Conservation (phyloP, 2,888 invertebrate species). For the Drosophila ustulata region DNA sequence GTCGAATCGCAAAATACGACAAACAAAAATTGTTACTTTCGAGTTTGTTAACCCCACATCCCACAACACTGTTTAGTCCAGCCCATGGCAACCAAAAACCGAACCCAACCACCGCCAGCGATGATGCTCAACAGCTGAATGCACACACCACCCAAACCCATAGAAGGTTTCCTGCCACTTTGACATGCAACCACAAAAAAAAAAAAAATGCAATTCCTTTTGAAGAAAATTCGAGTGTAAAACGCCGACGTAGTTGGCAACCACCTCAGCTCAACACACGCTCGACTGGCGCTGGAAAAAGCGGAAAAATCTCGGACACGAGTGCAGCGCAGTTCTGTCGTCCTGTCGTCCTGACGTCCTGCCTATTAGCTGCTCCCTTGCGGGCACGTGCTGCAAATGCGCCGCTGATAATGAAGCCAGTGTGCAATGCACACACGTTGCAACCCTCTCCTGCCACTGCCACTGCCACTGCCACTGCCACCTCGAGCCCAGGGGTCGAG, state of each 20-base stretch:
- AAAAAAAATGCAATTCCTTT: slow-evolving; percentile 59
- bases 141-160: slow-evolving; percentile 36
- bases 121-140: slow-evolving; percentile 61
- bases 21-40: slow-evolving; percentile 43
- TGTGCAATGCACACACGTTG: slow-evolving; percentile 44
- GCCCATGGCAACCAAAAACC: slow-evolving; percentile 41
- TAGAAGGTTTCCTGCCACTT: slow-evolving; percentile 37
- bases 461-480: background rate
- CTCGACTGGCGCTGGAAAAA: slow-evolving; percentile 20
- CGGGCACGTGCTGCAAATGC: slow-evolving; percentile 71
- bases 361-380: slow-evolving; percentile 14
- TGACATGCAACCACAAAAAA: slow-evolving; percentile 58
- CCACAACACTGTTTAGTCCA: slow-evolving; percentile 29
- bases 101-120: slow-evolving; percentile 13
- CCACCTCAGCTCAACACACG: slow-evolving; percentile 52
- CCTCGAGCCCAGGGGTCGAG: slow-evolving; percentile 45
- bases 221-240: slow-evolving; percentile 61
- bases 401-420: slow-evolving; percentile 70
- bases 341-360: slow-evolving; percentile 1
- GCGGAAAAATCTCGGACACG: slow-evolving; percentile 67
- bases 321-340: slow-evolving; percentile 29
- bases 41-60: slow-evolving; percentile 50
- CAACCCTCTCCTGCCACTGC: slow-evolving; percentile 45
- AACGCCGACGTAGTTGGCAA: slow-evolving; percentile 44
- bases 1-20: background rate